phyloP scores from a whole-genome alignment of 2,888 invertebrate genomes.

The Serrognathus titanus region DNA sequence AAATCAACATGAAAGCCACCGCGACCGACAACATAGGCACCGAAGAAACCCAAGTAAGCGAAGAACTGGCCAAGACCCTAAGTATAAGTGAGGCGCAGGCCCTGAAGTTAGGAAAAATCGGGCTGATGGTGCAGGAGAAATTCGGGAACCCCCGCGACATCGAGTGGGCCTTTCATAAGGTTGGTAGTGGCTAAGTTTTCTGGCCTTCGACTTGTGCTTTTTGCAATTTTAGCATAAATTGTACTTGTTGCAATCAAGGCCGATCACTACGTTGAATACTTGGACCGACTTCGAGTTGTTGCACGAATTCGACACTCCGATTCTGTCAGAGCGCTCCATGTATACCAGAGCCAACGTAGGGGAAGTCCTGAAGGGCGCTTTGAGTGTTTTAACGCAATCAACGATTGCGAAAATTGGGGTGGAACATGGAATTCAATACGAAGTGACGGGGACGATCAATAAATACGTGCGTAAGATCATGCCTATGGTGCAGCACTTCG shows the following conservation, averaged over 20 bases:
- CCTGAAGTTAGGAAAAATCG: too few relatives aligned
- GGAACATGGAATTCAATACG: neutral
- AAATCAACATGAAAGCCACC: conserved; percentile 49
- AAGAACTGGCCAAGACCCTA: conserved; percentile 22
- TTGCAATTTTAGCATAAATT: conserved; percentile 54
- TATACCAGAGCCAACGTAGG: conserved; percentile 72
- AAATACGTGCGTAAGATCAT: neutral
- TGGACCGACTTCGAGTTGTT: conserved; percentile 76
- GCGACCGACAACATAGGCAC: conserved; percentile 39
- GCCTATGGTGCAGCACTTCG: neutral
- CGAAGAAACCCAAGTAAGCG: conserved; percentile 31
- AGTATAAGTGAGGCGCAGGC: too few relatives aligned
- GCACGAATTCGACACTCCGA: conserved; percentile 72
- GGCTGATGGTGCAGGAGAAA: conserved; percentile 45
- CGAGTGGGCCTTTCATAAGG: conserved; percentile 72
- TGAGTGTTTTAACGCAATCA: conserved; percentile 39
- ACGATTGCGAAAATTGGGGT: conserved; percentile 5
- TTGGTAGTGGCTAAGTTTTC: conserved; percentile 30
- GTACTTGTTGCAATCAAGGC: conserved; percentile 72
- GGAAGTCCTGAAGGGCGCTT: conserved; percentile 64
- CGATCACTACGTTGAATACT: conserved; percentile 68
- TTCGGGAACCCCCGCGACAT: conserved; percentile 74
- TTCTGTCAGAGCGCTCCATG: conserved; percentile 63
- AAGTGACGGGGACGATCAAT: neutral
- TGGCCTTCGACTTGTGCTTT: conserved; percentile 1